These are phyloP conservation scores for Adoxophyes honmai DNA, from an alignment of 1,140 invertebrate species.

Conservation along the genomic window DNA sequence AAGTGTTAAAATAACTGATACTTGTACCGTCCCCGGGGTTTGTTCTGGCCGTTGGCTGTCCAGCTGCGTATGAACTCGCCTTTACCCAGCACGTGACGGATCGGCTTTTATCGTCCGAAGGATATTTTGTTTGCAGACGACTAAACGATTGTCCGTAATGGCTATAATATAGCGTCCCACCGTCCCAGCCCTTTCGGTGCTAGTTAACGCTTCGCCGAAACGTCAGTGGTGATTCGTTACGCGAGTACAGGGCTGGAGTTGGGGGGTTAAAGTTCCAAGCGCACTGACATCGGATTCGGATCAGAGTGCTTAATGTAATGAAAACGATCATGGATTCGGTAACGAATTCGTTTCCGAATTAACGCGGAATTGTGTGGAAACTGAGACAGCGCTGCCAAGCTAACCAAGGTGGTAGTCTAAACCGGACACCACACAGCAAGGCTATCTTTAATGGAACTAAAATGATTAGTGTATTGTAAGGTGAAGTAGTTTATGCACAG, in stretches of 20 bases:
- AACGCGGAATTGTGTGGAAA: too few species aligned
- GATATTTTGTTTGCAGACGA: constrained; percentile 48
- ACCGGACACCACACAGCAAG: too few species aligned
- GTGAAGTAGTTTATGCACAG: too few species aligned
- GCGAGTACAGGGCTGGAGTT: constrained; percentile 34
- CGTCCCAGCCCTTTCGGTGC: constrained; percentile 39
- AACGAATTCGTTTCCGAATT: too few species aligned
- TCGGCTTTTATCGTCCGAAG: constrained; percentile 35
- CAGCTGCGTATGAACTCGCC: background rate
- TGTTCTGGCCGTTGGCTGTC: too few species aligned
- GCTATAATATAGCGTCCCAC: constrained; percentile 39
- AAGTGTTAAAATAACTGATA: background rate
- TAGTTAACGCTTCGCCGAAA: constrained; percentile 61
- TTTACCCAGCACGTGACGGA: constrained; percentile 30
- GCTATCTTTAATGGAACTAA: too few species aligned
- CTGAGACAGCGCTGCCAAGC: too few species aligned
- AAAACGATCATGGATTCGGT: too few species aligned
- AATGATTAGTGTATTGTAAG: too few species aligned
- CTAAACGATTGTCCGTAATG: constrained; percentile 57
- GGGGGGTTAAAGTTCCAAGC: background rate
- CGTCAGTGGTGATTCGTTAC: constrained; percentile 59
- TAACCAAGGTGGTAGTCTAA: too few species aligned
- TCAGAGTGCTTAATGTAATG: too few species aligned
- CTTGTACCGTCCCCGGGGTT: background rate
- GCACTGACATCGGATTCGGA: too few species aligned